Base-by-base conservation (phyloP, 1,140 invertebrate species). In the Limonius californicus region DNA sequence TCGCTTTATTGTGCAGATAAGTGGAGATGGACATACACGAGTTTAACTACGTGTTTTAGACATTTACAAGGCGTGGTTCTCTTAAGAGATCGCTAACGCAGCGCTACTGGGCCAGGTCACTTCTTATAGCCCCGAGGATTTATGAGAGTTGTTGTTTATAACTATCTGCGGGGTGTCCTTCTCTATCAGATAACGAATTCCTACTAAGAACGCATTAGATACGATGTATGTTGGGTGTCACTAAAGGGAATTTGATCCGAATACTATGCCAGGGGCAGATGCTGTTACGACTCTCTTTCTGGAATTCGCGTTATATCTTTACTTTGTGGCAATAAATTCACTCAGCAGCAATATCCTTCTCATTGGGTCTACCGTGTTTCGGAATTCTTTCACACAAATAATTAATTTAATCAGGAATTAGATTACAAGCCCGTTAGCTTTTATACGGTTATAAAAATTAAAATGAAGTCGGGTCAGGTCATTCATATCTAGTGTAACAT, bases 21-120 rank as follows among this genome's bases (percentile, higher is more conserved):
- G 7, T 7, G 16, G 16, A 19, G 45, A 50, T 50, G 45, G 14
- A 50, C 45, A 50, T 21, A 21, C 45, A 18, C 2, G 16, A 16
- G 7, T 50, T 50, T 50, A 18, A 50, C 45, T 39, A 39, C n/a
- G 35, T 39, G 35, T 39, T 39, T 27, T 39, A 39, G 35, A 39
- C 35, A 39, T 39, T 6, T 50, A 21, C 45, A 21, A 50, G 45
- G 45, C 45, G 45, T 50, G 45, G 45, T 39, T 39, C 35, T 39
- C 35, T 39, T 39, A 39, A 39, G 35, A 39, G 35, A 39, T 39
- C n/a, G 35, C 35, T 39, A 39, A 39, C 8, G 35, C 35, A 39
- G 35, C 35, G 35, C 35, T 39, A 39, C 35, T 14, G 35, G 35
- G 35, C 35, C 35, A 39, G 35, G 35, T 39, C 35, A 39, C 35